Conservation (phyloP, 2,113 vertebrate species). For the Saimiri boliviensis region DNA sequence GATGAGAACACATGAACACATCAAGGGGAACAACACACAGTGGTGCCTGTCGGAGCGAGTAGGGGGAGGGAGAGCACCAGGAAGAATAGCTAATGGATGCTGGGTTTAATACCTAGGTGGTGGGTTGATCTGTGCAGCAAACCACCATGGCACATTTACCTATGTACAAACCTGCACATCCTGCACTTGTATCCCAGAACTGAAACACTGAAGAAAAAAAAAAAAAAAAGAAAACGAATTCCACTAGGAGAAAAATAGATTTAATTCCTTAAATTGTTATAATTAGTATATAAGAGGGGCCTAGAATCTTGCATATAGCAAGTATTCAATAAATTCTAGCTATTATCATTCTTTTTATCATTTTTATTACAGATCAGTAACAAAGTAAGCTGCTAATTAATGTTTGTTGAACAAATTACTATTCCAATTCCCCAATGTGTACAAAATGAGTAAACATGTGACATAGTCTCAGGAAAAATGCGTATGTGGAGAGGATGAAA, state of each 20-base stretch:
- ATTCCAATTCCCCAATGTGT: background rate
- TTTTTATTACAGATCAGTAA: background rate
- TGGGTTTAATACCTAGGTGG: too few species aligned
- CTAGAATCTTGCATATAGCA: background rate
- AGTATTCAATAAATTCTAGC: background rate
- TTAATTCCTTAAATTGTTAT: slow-evolving; percentile 22
- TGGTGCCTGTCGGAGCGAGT: too few species aligned
- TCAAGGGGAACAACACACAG: too few species aligned
- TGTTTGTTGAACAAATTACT: slow-evolving; percentile 8
- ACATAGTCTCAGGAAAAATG: background rate
- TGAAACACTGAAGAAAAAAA: too few species aligned
- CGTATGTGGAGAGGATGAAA: background rate
- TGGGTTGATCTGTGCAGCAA: too few species aligned
- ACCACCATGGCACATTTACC: too few species aligned
- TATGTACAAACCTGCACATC: too few species aligned
- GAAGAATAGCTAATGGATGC: too few species aligned
- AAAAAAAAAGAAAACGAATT: background rate
- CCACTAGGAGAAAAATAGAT: background rate
- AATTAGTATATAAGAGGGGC: background rate
- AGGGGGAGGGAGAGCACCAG: too few species aligned
- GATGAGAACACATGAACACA: too few species aligned
- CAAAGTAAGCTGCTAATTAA: background rate
- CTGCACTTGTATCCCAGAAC: too few species aligned
- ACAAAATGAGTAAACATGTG: background rate
- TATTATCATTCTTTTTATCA: slow-evolving; percentile 10